Percentiles rank a stretch among this genome's conserved stretches.
These are phyloP conservation scores for Drosophila merina DNA, from an alignment of 2,888 invertebrate genomes.

Conservation along the genomic window DNA sequence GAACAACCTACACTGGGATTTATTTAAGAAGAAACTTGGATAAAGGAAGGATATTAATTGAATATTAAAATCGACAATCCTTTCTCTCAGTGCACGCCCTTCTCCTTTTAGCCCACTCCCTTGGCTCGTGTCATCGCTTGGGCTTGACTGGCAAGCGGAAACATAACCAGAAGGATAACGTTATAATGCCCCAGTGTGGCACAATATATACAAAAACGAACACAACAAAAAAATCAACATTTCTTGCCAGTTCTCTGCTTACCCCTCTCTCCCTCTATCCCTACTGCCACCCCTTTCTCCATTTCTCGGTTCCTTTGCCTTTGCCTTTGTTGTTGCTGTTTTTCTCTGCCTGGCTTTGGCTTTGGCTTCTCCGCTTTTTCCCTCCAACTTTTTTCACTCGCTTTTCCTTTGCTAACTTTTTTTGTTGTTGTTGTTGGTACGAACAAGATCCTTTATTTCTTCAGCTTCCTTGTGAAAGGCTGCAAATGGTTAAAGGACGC, in stretches of 20 bases:
- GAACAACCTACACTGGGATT: not conserved
- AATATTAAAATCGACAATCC: not conserved
- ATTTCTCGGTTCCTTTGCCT: conserved; percentile 23
- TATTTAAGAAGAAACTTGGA: not conserved
- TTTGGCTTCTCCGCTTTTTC: conserved; percentile 42
- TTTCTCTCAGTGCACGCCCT: not conserved
- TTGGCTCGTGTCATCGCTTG: conserved; percentile 41
- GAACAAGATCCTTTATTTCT: conserved; percentile 52
- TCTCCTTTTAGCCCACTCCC: conserved; percentile 4
- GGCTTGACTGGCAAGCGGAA: conserved; percentile 81
- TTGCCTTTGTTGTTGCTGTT: conserved; percentile 51
- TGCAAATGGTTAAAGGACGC: conserved; percentile 20
- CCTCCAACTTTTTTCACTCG: conserved; percentile 21
- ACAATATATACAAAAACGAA: conserved; percentile 52
- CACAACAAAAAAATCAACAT: conserved; percentile 57
- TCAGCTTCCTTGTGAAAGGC: conserved; percentile 20
- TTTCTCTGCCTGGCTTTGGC: conserved; percentile 11
- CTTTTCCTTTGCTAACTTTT: conserved; percentile 22
- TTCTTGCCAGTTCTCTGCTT: conserved; percentile 53
- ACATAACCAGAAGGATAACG: conserved; percentile 84
- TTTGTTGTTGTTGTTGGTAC: conserved; percentile 23
- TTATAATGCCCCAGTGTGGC: conserved; percentile 83
- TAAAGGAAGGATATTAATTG: too few species aligned
- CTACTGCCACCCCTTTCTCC: conserved; percentile 1
- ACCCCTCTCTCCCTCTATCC: not conserved